Base-by-base conservation (phyloP, 2,888 invertebrate species). In the Hecatera dysodea region DNA sequence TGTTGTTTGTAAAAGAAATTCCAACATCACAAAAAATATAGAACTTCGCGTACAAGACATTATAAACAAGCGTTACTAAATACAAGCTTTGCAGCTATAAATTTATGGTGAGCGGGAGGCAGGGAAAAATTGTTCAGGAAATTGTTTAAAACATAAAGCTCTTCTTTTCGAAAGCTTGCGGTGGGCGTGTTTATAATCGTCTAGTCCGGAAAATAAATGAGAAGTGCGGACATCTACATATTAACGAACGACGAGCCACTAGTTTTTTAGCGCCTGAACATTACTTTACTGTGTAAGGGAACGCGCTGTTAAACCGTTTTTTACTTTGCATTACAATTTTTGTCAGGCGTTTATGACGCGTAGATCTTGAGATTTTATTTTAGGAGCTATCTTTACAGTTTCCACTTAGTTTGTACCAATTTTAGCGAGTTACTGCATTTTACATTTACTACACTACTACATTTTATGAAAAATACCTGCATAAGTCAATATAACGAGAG, bases 131-230 rank as follows among this genome's bases (percentile, higher is more conserved):
- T 85, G 86, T 83, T 78, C 63, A 64, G 86, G 77, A 88, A 89
- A 89, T 89, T 88, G 88, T 90, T 88, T 86, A 74, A 82, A 81
- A 83, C 81, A 73, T 80, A 65, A 78, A 73, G 70, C 78, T 78
- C 80, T 71, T 75, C 77, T 11, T 44, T 7, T 27, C 44, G n/a
- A 7, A 52, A 15, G 52, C 77, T 74, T 79, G 73, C 53, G 52
- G 65, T 56, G 27, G 62, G 62, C 75, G 72, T 67, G 75, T 82
- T 84, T 82, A 67, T 64, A 77, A 77, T 59, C 55, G 67, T 62
- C n/a, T 63, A 36, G 52, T 55, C 15, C 2, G n/a, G 15, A 67
- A 62, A 80, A 81, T 70, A 74, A 81, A 75, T 66, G 53, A 70
- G 61, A 56, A 75, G 61, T 52, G 61, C 27, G 15, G 56, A 60